phyloP scores from a whole-genome alignment of 2,888 invertebrate genomes.

The Gortyna flavago region DNA sequence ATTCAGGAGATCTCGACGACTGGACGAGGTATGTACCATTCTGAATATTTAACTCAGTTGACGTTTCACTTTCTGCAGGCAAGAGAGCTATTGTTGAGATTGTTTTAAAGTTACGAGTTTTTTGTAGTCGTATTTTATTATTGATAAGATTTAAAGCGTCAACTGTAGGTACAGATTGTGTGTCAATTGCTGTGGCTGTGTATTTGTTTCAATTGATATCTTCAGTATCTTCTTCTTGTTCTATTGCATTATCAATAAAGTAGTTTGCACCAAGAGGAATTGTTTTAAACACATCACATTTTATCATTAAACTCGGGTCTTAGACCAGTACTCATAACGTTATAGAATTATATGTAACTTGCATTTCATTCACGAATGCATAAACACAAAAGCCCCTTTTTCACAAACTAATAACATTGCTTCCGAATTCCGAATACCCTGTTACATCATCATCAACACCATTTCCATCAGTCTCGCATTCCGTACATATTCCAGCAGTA shows the following conservation, averaged over 20 bases:
- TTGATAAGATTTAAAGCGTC: constrained; percentile 24
- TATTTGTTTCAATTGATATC: constrained; percentile 10
- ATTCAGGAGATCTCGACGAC: constrained; percentile 50
- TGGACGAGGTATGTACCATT: constrained; percentile 59
- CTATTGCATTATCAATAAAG: background rate
- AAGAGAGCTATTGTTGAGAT: constrained; percentile 49
- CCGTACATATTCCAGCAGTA: constrained; percentile 29
- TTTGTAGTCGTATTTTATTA: constrained; percentile 26
- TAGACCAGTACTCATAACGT: background rate
- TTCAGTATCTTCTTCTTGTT: background rate
- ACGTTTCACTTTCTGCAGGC: constrained; percentile 68
- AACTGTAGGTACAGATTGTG: constrained; percentile 4
- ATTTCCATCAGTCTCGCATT: constrained; percentile 27
- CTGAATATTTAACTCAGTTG: constrained; percentile 78
- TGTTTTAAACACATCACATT: background rate
- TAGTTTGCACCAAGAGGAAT: no score
- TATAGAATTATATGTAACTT: background rate
- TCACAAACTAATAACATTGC: background rate
- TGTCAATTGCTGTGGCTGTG: background rate
- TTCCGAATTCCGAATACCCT: constrained; percentile 2
- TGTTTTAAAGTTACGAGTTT: constrained; percentile 47
- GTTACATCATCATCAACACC: constrained; percentile 8
- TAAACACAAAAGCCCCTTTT: background rate
- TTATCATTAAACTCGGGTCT: background rate
- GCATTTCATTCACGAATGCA: background rate